Conservation (phyloP, 2,797 vertebrate species). For the Aldrovandia affinis region DNA sequence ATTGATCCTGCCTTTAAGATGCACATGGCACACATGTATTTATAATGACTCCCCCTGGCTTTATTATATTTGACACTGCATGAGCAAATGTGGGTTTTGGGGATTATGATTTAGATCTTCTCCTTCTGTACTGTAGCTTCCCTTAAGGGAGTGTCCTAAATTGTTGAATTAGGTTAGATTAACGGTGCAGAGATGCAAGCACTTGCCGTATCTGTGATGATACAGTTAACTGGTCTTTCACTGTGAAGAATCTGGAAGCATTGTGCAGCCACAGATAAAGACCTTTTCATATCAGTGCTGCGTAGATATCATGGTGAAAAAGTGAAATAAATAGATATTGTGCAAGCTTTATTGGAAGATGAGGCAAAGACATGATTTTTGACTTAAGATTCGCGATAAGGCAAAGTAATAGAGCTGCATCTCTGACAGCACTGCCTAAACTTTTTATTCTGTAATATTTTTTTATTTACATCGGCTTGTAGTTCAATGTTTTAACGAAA, state of each 20-base stretch:
- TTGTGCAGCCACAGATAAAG: neutral
- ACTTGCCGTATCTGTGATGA: neutral
- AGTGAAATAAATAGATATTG: slow-evolving; percentile 11
- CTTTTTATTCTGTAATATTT: neutral
- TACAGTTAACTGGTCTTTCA: neutral
- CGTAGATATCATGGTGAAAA: neutral
- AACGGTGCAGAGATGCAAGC: neutral
- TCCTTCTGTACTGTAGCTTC: neutral
- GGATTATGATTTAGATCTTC: neutral
- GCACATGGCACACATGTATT: neutral
- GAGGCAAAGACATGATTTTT: neutral
- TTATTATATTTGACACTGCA: neutral
- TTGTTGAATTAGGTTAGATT: neutral
- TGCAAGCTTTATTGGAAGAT: neutral
- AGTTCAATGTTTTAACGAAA: neutral
- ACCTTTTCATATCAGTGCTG: neutral
- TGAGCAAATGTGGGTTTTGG: neutral
- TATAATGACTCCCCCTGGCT: slow-evolving; percentile 17
- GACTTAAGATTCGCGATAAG: neutral
- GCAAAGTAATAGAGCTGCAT: neutral
- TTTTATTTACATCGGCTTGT: neutral
- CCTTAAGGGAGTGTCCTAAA: slow-evolving; percentile 3
- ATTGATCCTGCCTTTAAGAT: slow-evolving; percentile 15
- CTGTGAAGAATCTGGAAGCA: neutral
- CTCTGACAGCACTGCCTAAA: neutral